These are phyloP conservation scores for Paramormyrops kingsleyae DNA, from an alignment of 2,113 vertebrate genomes.

Conservation along the genomic window DNA sequence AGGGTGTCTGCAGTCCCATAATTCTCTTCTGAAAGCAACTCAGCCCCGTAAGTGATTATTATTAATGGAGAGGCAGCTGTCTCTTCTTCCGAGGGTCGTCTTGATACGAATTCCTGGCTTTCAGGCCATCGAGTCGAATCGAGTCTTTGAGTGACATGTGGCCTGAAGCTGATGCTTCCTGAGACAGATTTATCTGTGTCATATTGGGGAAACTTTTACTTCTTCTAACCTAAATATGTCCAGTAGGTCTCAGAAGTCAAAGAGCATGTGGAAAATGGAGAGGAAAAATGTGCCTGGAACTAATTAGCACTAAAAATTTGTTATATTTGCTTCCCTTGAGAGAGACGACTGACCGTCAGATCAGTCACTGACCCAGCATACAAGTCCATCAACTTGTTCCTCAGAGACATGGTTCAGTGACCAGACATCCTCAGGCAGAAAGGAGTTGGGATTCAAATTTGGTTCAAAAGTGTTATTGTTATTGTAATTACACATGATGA, in stretches of 20 bases:
- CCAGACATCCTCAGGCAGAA: not conserved
- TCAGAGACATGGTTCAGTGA: not conserved
- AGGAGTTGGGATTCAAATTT: not conserved
- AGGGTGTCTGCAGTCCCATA: not conserved
- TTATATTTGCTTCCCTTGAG: not conserved
- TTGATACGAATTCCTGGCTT: not conserved
- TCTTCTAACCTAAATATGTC: not conserved
- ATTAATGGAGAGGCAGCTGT: not conserved
- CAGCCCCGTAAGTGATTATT: not conserved
- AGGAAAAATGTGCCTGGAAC: not conserved
- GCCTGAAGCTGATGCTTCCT: not conserved
- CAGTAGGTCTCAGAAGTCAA: conserved; percentile 18
- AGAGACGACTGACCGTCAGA: not conserved
- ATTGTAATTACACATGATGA: not conserved
- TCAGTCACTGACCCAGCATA: not conserved
- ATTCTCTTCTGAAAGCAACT: not conserved
- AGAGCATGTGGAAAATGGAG: not conserved
- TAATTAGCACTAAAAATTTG: not conserved
- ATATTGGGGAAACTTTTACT: not conserved
- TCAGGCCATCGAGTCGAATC: not conserved
- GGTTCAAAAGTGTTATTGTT: not conserved
- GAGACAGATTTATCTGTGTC: not conserved
- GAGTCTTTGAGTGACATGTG: not conserved
- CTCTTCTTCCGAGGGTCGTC: not conserved
- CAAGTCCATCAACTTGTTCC: not conserved